Evolutionary conservation across 2,797 vertebrate species (phyloP).

Genomic region (Poliocrania exsul): DNA sequence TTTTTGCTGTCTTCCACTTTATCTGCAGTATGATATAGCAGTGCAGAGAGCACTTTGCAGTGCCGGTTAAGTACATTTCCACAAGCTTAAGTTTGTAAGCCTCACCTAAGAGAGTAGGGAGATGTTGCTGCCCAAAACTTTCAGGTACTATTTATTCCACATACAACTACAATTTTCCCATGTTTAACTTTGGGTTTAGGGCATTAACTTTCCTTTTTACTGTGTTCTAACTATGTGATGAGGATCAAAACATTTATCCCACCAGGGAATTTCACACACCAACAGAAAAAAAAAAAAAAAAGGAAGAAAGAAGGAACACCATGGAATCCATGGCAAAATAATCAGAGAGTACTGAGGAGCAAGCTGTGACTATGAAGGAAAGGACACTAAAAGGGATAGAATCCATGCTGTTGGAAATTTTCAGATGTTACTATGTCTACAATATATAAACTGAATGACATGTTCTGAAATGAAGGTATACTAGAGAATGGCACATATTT

Average conservation of each 20-base stretch:
- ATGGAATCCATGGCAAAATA: background rate
- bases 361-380: background rate
- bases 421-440: background rate
- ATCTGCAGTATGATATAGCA: background rate
- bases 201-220: background rate
- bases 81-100: background rate
- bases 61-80: background rate
- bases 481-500: background rate
- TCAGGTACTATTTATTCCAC: background rate
- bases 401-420: background rate
- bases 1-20: background rate
- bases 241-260: background rate
- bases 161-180: background rate
- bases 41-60: background rate
- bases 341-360: background rate
- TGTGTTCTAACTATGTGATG: background rate
- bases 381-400: background rate
- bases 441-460: background rate
- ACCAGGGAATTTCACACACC: background rate
- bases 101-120: background rate
- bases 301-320: background rate
- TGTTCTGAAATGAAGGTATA: background rate
- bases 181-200: background rate
- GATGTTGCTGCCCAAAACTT: background rate
- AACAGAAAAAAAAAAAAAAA: background rate